Percentiles rank a stretch among this genome's conserved stretches.
Evolutionary conservation across 2,113 vertebrate genomes (phyloP).

Genomic region (Uropsilus gracilis): DNA sequence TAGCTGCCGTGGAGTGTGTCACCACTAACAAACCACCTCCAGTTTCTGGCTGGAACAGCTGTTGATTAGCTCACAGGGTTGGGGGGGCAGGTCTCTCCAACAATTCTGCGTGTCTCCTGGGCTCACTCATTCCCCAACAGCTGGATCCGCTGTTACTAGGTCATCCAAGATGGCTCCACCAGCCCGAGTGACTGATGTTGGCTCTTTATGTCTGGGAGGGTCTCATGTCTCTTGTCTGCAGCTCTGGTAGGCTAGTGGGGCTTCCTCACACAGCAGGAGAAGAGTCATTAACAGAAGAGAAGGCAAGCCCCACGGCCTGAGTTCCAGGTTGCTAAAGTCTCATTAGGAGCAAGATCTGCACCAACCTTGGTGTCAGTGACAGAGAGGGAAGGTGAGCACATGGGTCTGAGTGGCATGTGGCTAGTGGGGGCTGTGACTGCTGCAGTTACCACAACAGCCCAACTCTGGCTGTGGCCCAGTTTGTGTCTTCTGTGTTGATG

Average conservation of each 20-base stretch:
- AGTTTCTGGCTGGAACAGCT: not conserved
- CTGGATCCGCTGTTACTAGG: not conserved
- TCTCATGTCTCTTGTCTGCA: not conserved
- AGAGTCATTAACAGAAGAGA: not conserved
- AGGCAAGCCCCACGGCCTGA: not conserved
- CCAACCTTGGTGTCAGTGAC: not conserved
- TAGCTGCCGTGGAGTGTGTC: not conserved
- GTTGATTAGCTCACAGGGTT: not conserved
- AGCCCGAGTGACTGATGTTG: not conserved
- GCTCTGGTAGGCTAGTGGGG: not conserved
- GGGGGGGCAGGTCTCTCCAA: not conserved
- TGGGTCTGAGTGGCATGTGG: not conserved
- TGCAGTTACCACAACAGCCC: not conserved
- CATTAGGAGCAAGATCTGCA: not conserved
- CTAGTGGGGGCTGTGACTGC: no score
- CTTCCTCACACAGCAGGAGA: not conserved
- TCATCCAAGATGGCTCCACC: not conserved
- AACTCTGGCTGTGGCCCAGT: not conserved
- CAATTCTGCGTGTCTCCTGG: not conserved
- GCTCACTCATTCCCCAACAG: not conserved
- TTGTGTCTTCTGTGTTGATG: not conserved
- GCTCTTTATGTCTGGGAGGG: not conserved
- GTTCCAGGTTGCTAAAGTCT: not conserved
- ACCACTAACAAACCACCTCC: not conserved
- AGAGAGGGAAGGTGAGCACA: not conserved